Evolutionary conservation across 2,113 vertebrate species (phyloP).

Genomic region (Cinclus mexicanus): DNA sequence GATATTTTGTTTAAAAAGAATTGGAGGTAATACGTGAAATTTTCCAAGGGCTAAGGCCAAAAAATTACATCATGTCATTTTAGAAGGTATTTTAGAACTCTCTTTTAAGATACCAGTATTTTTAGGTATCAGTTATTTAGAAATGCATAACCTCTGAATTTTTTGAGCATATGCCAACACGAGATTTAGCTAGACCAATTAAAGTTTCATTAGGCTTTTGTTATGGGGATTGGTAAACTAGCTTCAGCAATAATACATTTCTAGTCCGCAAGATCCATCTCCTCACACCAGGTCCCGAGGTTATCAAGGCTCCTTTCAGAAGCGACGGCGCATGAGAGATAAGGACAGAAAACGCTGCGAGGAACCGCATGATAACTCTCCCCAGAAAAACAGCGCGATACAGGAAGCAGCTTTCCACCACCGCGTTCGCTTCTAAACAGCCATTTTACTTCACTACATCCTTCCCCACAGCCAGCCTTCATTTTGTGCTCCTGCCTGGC

Average conservation of each 20-base stretch:
- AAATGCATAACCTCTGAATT: background rate
- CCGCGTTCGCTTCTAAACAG: constrained; percentile 47
- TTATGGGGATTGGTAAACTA: background rate
- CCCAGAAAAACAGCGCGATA: background rate
- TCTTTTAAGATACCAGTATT: background rate
- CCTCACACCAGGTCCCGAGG: constrained; percentile 28
- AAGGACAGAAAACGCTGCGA: background rate
- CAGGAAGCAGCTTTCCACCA: constrained; percentile 44
- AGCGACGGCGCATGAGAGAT: background rate
- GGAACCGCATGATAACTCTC: background rate
- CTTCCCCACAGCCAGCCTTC: constrained; percentile 51
- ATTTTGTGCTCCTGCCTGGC: constrained; percentile 42
- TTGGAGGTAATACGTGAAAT: background rate
- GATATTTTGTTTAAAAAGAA: background rate
- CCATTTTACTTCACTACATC: constrained; percentile 69
- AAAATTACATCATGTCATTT: background rate
- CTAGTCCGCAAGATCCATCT: background rate
- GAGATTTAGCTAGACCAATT: background rate
- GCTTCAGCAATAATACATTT: background rate
- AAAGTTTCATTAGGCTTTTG: constrained; percentile 22
- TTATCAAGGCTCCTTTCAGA: constrained; percentile 18
- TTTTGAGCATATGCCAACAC: background rate
- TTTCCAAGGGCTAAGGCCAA: background rate
- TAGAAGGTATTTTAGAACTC: background rate
- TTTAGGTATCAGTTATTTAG: background rate